phyloP scores from a whole-genome alignment of 2,797 vertebrate species.

The Lophotriccus pileatus region DNA sequence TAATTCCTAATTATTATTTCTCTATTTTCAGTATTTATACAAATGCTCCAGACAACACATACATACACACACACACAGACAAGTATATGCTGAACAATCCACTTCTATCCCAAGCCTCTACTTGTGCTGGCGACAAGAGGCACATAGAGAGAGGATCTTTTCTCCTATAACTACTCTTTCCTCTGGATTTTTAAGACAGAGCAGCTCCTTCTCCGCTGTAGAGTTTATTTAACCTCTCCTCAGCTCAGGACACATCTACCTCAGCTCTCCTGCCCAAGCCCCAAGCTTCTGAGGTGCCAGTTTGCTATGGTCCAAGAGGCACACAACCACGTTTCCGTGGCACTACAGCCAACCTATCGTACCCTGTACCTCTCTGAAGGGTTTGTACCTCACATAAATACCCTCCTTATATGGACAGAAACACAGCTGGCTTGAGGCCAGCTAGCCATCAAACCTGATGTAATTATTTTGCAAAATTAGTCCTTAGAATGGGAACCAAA shows the following conservation, averaged over 20 bases:
- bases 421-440: neutral
- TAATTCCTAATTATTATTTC: neutral
- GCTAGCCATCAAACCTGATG: neutral
- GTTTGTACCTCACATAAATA: neutral
- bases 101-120: neutral
- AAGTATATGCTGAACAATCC: neutral
- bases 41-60: neutral
- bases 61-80: neutral
- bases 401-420: neutral
- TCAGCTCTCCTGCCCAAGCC: neutral
- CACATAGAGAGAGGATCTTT: neutral
- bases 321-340: neutral
- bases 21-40: neutral
- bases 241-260: neutral
- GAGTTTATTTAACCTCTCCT: neutral
- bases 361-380: neutral
- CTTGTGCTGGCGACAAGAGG: neutral
- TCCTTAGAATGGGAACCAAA: neutral
- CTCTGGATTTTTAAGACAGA: neutral
- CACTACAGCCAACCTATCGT: neutral
- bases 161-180: neutral
- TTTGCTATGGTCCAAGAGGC: neutral
- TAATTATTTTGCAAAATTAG: neutral
- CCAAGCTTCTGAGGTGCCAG: neutral
- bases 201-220: neutral